Evolutionary conservation across 2,113 vertebrate species (phyloP).

Genomic region (Phrynosoma platyrhinos): DNA sequence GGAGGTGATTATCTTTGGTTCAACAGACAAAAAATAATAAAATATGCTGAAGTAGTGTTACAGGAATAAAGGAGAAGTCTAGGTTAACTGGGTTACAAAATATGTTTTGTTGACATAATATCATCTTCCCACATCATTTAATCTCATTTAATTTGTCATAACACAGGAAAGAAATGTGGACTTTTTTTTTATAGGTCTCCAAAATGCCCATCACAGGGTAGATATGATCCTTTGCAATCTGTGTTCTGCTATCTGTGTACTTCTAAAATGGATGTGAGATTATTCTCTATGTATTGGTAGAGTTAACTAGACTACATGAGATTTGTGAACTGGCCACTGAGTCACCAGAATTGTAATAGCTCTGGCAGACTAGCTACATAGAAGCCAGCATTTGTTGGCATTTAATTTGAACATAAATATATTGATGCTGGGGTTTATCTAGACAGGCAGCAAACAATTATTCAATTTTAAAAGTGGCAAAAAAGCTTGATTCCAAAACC

Average conservation of each 20-base stretch:
- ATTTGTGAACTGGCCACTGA: neutral
- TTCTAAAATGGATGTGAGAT: neutral
- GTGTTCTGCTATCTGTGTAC: neutral
- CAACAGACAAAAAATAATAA: constrained; percentile 42
- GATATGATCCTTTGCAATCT: neutral
- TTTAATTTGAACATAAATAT: neutral
- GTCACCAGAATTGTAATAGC: neutral
- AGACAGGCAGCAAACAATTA: neutral
- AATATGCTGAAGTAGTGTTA: constrained; percentile 38
- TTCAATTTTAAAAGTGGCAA: neutral
- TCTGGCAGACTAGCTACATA: no score
- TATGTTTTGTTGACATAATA: constrained; percentile 41
- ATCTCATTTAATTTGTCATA: neutral
- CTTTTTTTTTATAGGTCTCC: neutral
- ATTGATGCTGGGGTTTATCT: neutral
- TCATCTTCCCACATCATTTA: neutral
- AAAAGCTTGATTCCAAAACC: neutral
- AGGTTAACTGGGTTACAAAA: constrained; percentile 44
- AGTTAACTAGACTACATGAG: neutral
- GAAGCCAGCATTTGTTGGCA: neutral
- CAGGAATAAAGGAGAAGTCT: no score
- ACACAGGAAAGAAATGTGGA: neutral
- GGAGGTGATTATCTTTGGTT: constrained; percentile 32
- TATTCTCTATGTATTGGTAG: neutral
- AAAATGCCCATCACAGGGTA: neutral